Evolutionary conservation across 2,113 vertebrate genomes (phyloP).

Genomic region (Glareola pratincola): DNA sequence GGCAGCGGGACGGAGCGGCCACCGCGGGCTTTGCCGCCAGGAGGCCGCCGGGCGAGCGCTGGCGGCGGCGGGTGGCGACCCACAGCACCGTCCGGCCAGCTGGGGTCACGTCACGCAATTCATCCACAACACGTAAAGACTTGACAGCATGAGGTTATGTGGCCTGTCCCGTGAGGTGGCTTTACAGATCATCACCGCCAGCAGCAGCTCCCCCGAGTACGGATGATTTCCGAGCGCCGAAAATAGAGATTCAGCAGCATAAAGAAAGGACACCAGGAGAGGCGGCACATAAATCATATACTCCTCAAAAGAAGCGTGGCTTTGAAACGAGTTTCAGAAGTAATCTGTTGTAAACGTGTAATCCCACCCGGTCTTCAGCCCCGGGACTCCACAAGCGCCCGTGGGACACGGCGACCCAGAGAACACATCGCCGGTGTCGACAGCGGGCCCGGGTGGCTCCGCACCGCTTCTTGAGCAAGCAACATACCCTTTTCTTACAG

Average conservation of each 20-base stretch:
- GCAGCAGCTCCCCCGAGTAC: neutral
- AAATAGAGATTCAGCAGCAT: neutral
- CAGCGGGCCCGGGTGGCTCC: fast-evolving
- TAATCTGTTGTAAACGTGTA: neutral
- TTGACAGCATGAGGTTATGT: fast-evolving
- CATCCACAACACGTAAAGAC: fast-evolving
- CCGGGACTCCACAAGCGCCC: fast-evolving
- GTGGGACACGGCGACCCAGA: neutral
- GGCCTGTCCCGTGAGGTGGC: neutral
- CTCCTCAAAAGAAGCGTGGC: fast-evolving
- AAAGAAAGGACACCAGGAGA: neutral
- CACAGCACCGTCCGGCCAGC: neutral
- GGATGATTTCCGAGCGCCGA: neutral
- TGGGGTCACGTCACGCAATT: neutral
- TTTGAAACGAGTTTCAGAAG: neutral
- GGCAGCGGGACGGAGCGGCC: neutral
- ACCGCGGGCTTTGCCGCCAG: no score
- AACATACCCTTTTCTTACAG: no score
- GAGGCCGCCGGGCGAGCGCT: neutral
- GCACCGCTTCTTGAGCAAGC: neutral
- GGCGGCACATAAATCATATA: neutral
- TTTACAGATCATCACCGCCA: fast-evolving
- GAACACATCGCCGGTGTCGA: neutral
- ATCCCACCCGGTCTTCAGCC: neutral
- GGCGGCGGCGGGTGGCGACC: no score